Base-by-base conservation (phyloP, 2,888 invertebrate species). In the Lasioglossum villosulum region DNA sequence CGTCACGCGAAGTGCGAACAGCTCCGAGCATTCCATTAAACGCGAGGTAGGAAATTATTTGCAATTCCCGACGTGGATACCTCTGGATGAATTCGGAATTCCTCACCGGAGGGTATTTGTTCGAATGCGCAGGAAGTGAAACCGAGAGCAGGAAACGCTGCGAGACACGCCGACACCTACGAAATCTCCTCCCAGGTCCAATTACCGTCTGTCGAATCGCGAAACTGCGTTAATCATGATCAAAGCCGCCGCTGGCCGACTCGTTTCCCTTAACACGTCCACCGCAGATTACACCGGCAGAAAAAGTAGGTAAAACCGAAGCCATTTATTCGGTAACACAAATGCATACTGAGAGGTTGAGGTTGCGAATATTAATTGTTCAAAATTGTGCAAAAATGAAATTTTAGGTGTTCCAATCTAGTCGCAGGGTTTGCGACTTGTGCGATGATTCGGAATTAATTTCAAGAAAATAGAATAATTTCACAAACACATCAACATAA, bases 211-310 rank as follows among this genome's bases (percentile, higher is more conserved):
- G 34, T 48, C 68, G 68, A 52, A 52, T 48, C 68, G 19, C 68
- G 37, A 16, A 16, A 6, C 16, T 16, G 16, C n/a, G 39, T 75
- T 75, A 59, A 75, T 59, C 74, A 39, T 1, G 74, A 59, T 75
- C 56, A 59, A 75, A 75, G 74, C 16, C 3, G 14, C 52, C 23
- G 34, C 45, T 4, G 23, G 10, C 4, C 48, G 27, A 5, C 27
- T 2, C 39, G 39, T 75, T 75, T 59, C 37, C 59, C 39, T 75
- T 75, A 59, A 59, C 10, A 52, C 52, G 52, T 52, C n/a, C n/a
- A n/a, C 52, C 52, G 52, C 52, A 1, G 10, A n/a, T 52, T 52
- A 8, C n/a, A 52, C n/a, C 8, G 8, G 3, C 23, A 52, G n/a
- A 52, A 52, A 52, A 23, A 23, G 5, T 52, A 52, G 52, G 23